Conservation (phyloP, 2,888 invertebrate species). For the Orchesella flavescens region DNA sequence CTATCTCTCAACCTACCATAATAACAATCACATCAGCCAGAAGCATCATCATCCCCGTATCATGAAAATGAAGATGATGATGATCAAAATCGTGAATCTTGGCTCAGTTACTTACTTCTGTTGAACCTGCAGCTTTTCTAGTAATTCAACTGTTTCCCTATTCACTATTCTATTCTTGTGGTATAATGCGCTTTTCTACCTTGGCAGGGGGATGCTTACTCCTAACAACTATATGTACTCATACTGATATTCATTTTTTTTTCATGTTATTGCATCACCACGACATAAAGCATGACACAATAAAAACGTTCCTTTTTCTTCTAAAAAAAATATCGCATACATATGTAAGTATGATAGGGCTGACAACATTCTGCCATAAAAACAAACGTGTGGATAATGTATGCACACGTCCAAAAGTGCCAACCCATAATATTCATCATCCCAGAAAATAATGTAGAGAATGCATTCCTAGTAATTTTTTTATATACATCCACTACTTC, state of each 20-base stretch:
- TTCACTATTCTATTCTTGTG: background rate
- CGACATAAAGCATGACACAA: constrained; percentile 20
- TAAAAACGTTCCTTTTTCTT: background rate
- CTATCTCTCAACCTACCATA: too few species aligned
- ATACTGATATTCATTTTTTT: too few species aligned
- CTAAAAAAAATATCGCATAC: constrained; percentile 2
- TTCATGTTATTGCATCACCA: constrained; percentile 26
- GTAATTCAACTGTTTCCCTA: constrained; percentile 3
- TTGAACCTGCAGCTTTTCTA: background rate
- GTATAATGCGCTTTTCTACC: too few species aligned
- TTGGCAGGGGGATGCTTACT: too few species aligned
- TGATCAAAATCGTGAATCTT: constrained; percentile 41
- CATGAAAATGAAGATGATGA: constrained; percentile 17
- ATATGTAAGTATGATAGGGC: background rate
- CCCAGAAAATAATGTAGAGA: background rate
- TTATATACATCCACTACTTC: too few species aligned
- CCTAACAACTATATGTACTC: too few species aligned
- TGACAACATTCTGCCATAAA: constrained; percentile 23
- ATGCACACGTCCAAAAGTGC: constrained; percentile 36
- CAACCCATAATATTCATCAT: constrained; percentile 19
- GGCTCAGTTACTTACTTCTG: constrained; percentile 5
- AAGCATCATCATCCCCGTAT: constrained; percentile 13
- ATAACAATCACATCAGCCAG: background rate
- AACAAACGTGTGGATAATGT: constrained; percentile 36
- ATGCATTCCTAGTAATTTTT: too few species aligned